Conservation (phyloP, 2,113 vertebrate species). For the Dicrurus megarhynchus region DNA sequence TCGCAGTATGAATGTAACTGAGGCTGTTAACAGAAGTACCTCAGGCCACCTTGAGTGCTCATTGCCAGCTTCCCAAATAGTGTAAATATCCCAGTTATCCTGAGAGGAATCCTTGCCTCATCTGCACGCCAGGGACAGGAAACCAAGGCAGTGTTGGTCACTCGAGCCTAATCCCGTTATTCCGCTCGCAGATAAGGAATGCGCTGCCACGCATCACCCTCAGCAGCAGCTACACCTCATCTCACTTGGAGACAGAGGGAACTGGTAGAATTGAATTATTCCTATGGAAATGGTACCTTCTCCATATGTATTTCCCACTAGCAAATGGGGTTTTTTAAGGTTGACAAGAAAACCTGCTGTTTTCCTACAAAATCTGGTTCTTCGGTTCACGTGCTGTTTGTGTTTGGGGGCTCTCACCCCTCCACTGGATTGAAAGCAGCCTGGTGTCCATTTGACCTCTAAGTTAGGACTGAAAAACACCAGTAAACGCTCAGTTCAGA, state of each 20-base stretch:
- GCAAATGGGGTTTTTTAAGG: neutral
- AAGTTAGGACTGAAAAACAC: neutral
- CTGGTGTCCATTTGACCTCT: neutral
- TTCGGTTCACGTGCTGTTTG: fast-evolving
- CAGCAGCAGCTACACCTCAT: neutral
- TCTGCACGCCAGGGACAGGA: neutral
- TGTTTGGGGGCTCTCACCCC: neutral
- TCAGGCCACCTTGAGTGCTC: neutral
- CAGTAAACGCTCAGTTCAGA: neutral
- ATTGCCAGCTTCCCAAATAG: neutral
- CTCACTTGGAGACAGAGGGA: neutral
- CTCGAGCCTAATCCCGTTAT: neutral
- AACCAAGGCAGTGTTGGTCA: neutral
- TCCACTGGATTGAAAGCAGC: neutral
- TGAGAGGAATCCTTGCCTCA: neutral
- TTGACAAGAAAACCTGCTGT: neutral
- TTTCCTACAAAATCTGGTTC: neutral
- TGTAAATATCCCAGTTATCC: neutral
- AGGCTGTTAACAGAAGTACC: neutral
- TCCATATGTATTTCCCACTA: neutral
- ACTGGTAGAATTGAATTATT: neutral
- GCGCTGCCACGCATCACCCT: neutral
- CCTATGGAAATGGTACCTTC: neutral
- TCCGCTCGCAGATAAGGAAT: neutral
- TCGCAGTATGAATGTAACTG: neutral